Conservation (phyloP, 2,797 vertebrate species). For the Alfaro cultratus region DNA sequence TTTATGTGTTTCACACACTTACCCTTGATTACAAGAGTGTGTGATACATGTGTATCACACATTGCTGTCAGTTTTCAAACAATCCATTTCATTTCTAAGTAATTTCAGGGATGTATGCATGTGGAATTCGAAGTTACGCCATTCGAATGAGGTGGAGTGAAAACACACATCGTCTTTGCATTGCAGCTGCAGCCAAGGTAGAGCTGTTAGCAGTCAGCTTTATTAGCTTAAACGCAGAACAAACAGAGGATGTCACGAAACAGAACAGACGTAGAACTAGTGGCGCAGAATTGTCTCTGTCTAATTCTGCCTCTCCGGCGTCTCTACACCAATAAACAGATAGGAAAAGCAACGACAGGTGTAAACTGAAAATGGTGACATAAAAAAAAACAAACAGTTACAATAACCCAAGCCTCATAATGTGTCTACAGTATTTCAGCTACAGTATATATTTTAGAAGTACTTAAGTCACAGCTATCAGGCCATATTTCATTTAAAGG, state of each 20-base stretch:
- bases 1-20: not conserved
- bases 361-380: not conserved
- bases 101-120: too few relatives aligned
- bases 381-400: not conserved
- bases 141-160: too few relatives aligned
- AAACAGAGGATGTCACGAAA: not conserved
- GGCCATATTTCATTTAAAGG: too few relatives aligned
- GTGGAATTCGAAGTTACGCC: too few relatives aligned
- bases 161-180: not conserved
- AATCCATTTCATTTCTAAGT: too few relatives aligned
- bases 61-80: too few relatives aligned
- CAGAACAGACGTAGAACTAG: not conserved
- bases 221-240: not conserved
- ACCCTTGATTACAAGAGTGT: too few relatives aligned
- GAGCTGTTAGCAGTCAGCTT: not conserved
- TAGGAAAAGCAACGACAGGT: not conserved
- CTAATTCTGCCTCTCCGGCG: not conserved
- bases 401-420: not conserved
- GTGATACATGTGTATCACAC: too few relatives aligned
- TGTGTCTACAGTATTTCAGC: not conserved
- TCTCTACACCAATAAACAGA: not conserved
- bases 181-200: not conserved
- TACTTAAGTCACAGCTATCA: not conserved
- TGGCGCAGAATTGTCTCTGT: not conserved
- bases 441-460: not conserved